Base-by-base conservation (phyloP, 2,888 invertebrate genomes). In the Biston stratarius region DNA sequence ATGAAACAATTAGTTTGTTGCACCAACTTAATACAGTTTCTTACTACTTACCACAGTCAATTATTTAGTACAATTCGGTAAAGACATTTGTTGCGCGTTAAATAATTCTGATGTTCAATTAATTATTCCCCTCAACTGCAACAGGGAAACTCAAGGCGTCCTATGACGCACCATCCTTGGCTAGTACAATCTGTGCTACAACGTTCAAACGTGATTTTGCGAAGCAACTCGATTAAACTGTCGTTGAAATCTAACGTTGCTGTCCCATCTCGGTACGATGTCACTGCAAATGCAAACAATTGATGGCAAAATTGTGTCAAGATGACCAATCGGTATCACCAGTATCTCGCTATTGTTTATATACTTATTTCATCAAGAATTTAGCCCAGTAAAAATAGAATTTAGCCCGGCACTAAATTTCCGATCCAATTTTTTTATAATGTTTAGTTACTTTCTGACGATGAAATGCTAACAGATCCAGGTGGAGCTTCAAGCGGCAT, bases 221-320 rank as follows among this genome's bases (percentile, higher is more conserved):
- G 77, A 75, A 73, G 74, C 69, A 71, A 75, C 70, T 77, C 74
- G 76, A 79, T 75, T 79, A 77, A 79, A 81, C 77, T 78, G 75
- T 76, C 74, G 69, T 75, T 68, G 72, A 74, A 76, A 71, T 69
- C 74, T 72, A 69, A 75, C 77, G 77, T 74, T 74, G 74, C 74
- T 73, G 51, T 53, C 75, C 76, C 68, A 75, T 72, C 70, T 70
- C 70, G 68, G 71, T 69, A 62, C 72, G 59, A 74, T 69, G 72
- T 75, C 74, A 74, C 72, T 70, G 72, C 71, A 67, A 80, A 76
- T 78, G 81, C 79, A 82, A 80, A 83, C 82, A 82, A 78, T 81
- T 77, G 73, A 76, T 68, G 69, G 60, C 63, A 68, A 73, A 72
- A 74, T 70, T 66, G 69, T 61, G 63, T 66, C 67, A 65, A 70